phyloP scores from a whole-genome alignment of 2,797 vertebrate genomes.

The Hipposideros larvatus region DNA sequence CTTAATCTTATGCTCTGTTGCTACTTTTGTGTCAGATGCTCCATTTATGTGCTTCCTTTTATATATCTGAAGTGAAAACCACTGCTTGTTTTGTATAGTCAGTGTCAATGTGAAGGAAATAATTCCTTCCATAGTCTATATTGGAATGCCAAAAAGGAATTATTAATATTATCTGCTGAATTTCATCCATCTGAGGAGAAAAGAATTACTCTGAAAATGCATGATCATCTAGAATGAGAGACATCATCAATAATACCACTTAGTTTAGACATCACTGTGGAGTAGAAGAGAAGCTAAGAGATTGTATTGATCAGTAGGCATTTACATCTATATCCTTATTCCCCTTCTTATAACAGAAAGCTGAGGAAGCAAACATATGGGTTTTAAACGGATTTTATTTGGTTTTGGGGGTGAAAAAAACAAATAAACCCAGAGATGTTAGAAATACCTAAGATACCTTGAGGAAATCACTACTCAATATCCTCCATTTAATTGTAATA shows the following conservation, averaged over 20 bases:
- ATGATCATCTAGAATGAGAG: not conserved
- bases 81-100: not conserved
- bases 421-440: not conserved
- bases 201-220: not conserved
- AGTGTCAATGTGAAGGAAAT: not conserved
- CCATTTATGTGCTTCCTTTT: not conserved
- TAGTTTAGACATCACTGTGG: not conserved
- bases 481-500: not conserved
- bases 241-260: not conserved
- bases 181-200: not conserved
- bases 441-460: not conserved
- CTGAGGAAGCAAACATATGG: not conserved
- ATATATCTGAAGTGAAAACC: not conserved
- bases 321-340: not conserved
- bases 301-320: not conserved
- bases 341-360: not conserved
- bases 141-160: not conserved
- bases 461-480: not conserved
- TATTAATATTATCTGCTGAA: not conserved
- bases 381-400: not conserved
- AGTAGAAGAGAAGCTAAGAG: conserved; percentile 27
- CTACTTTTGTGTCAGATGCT: not conserved
- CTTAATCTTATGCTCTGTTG: not conserved
- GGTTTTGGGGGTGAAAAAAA: not conserved
- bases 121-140: not conserved